phyloP scores from a whole-genome alignment of 2,888 invertebrate species.

The Drosophila quasianomalipes region DNA sequence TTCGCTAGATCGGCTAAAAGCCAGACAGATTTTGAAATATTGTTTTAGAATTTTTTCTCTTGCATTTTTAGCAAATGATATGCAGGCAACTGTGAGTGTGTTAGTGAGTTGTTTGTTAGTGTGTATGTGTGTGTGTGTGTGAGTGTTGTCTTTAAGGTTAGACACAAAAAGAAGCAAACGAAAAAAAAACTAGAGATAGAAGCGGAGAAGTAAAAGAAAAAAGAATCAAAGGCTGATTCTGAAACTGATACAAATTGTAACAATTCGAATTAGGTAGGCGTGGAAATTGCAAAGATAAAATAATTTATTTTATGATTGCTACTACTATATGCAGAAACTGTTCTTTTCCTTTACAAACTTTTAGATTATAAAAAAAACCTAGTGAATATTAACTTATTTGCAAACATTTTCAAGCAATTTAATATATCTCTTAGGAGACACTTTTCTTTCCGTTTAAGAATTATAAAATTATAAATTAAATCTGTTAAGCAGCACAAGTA shows the following conservation, averaged over 20 bases:
- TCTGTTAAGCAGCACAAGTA: not conserved
- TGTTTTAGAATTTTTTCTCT: conserved; percentile 78
- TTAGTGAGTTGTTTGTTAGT: conserved; percentile 18
- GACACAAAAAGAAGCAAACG: conserved; percentile 61
- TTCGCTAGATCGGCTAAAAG: conserved; percentile 80
- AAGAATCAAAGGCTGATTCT: conserved; percentile 11
- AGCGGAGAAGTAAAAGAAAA: conserved; percentile 1
- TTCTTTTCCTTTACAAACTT: not conserved
- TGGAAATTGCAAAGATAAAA: not conserved
- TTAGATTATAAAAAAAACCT: not conserved
- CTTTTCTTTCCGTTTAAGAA: not conserved
- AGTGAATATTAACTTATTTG: not conserved
- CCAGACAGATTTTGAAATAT: conserved; percentile 82
- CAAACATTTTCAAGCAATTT: not conserved
- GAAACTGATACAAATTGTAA: not conserved
- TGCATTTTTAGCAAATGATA: conserved; percentile 73
- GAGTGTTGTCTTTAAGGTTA: conserved; percentile 64
- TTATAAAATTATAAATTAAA: not conserved
- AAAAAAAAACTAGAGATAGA: conserved; percentile 19
- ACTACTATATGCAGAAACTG: not conserved
- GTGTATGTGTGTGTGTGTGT: not conserved
- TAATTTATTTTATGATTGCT: not conserved
- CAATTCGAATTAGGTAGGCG: not conserved
- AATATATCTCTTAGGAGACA: not conserved
- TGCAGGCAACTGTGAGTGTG: conserved; percentile 25